Base-by-base conservation (phyloP, 2,797 vertebrate species). In the Onychomys arenicola region DNA sequence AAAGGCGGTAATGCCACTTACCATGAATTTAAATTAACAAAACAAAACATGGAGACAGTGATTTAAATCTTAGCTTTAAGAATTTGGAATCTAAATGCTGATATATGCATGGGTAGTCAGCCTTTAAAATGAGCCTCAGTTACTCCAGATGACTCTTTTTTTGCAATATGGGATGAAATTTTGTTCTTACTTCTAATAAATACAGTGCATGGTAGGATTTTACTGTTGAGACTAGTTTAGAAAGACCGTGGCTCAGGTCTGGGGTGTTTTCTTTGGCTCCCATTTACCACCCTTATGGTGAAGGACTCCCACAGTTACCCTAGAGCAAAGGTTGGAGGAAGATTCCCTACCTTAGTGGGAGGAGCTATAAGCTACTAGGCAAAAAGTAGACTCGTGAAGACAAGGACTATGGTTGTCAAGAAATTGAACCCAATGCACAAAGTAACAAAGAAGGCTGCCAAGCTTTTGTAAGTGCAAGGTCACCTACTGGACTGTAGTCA, bases 41-140 rank as follows among this genome's bases (percentile, higher is more conserved):
- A 75, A 46, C 6, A 12, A 59, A 86, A 17, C 34, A 23, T 34
- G 12, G 17, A 88, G 23, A 29, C 90, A 49, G 71, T 75, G 11
- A 91, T 52, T 75, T 87, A 84, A 75, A 23, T 52, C 16, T 84
- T 94, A 11, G 10, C 23, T 88, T 92, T 84, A 84, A 73, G 63
- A 96, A 69, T 82, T 63, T 57, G 40, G 46, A 75, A 96, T 86
- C 76, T 40, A 49, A 90, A 21, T 29, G 14, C 17, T 43, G 46
- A 6, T 89, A 0, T 37, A 29, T 52, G 14, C 37, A 40, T 63
- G 63, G 21, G 9, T 40, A 52, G 21, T 29, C 29, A 83, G 43
- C 34, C 27, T 92, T 29, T 69, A 43, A 46, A 29, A n/a, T 11
- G 16, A 55, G 2, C 32, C 67, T 29, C n/a, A 61, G 11, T 40